phyloP scores from a whole-genome alignment of 2,113 vertebrate genomes.

The Neogobius melanostomus region DNA sequence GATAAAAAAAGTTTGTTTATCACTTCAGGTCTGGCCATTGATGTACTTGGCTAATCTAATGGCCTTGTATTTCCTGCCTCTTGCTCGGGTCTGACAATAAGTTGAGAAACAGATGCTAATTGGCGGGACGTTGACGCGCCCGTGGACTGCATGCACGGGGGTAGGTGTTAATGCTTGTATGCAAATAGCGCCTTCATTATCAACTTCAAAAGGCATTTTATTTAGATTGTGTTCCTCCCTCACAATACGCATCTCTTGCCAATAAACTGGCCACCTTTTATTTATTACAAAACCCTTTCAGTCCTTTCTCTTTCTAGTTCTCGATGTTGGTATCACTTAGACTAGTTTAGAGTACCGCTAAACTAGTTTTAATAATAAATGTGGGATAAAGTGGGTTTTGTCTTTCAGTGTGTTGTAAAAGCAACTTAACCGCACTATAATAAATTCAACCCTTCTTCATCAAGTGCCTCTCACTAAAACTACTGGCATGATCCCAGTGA shows the following conservation, averaged over 20 bases:
- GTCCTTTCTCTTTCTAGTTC: too few relatives aligned
- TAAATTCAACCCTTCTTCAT: too few relatives aligned
- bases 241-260: slow-evolving; percentile 55
- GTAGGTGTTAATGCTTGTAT: slow-evolving; percentile 36
- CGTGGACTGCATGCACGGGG: background rate
- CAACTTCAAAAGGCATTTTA: slow-evolving; percentile 56
- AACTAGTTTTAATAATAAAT: too few relatives aligned
- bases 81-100: slow-evolving; percentile 25
- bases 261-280: slow-evolving; percentile 31
- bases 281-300: background rate
- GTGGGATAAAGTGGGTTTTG: too few relatives aligned
- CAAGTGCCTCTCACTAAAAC: too few relatives aligned
- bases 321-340: too few relatives aligned
- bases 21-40: slow-evolving; percentile 21
- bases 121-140: slow-evolving; percentile 21
- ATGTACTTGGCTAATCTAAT: slow-evolving; percentile 35
- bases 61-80: slow-evolving; percentile 28
- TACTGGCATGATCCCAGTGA: too few relatives aligned
- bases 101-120: slow-evolving; percentile 30
- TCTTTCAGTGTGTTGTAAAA: too few relatives aligned
- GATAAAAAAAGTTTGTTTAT: too few relatives aligned
- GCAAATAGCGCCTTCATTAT: slow-evolving; percentile 39
- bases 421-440: too few relatives aligned
- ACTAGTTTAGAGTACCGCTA: too few relatives aligned
- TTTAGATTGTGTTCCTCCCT: slow-evolving; percentile 1